Base-by-base conservation (phyloP, 2,113 vertebrate species). In the Galbula dea region DNA sequence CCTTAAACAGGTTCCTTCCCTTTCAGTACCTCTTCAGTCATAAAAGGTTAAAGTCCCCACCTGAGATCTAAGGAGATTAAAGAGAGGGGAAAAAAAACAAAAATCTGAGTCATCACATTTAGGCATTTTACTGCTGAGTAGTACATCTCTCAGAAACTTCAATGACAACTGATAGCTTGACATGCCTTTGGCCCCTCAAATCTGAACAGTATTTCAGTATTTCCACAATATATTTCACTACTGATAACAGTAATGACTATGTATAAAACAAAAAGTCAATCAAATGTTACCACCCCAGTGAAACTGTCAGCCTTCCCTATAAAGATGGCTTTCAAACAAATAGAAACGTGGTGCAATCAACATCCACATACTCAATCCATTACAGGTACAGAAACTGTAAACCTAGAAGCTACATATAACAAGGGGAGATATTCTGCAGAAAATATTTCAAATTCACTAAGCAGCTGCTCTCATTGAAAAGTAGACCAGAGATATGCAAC, bases 401-500 rank as follows among this genome's bases (percentile, higher is more conserved):
- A 89, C 22, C 34, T n/a, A 75, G 22, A 36, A 76, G 58, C 75
- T 88, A 76, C 20, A 63, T 67, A 24, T 32, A 89, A 75, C 46
- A 75, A 0, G 0, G 6, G 12, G 11, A 88, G 43, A 37, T 51
- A 92, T 55, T 52, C 79, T 9, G 4, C 36, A 90, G 48, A 85
- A 91, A 76, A 83, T 91, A 86, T 45, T 93, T 89, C 46, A 81
- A 86, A 89, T 55, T 94, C 75, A 45, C 66, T 66, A 79, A 72
- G 85, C 10, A 95, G 75, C 2, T 5, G 16, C 46, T 80, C 39
- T 89, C 3, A 3, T 18, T 51, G 57, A 67, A 65, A 82, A 67
- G n/a, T 5, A 29, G 45, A 55, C 15, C 27, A 66, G 14, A 12
- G 12, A 85, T 8, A 89, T 62, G 22, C 54, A 91, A 51, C 20